Base-by-base conservation (phyloP, 2,888 invertebrate genomes). In the Dilophus febrilis region DNA sequence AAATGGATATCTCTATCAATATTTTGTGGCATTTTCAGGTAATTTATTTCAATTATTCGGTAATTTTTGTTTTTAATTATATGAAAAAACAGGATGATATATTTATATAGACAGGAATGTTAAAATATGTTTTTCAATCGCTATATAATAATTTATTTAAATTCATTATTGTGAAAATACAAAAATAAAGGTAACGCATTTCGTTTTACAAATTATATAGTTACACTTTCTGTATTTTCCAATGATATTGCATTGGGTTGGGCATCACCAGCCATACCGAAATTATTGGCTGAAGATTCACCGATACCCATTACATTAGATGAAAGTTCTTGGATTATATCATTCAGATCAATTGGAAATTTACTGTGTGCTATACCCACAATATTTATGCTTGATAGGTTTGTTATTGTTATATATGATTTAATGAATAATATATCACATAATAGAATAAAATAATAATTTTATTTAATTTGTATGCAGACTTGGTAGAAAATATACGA, bases 301-400 rank as follows among this genome's bases (percentile, higher is more conserved):
- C 66, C 67, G 14, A 70, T 72, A 46, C 58, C 60, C 35, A 68
- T 71, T 32, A 63, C 68, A 2, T 56, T 61, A 32, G 68, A 69
- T 46, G 67, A 74, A 58, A 70, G 72, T 49, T 72, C 73, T 26
- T 72, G 72, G 72, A 68, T 74, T 51, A 76, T 71, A 5, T 73
- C 75, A 18, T 64, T 77, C 38, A 73, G 72, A 57, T 66, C 75
- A 37, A 57, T 77, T 41, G 74, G 72, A 45, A 72, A 72, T 50
- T 71, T 74, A 31, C 64, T 68, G 27, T 75, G 75, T 35, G 73
- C 72, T 5, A 60, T 75, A n/a, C 58, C 72, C 3, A 73, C 73
- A 1, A 71, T 74, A 1, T 66, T 72, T 48, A 57, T 76, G 35
- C 72, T 74, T 28, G 75, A 77, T 58, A 40, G 31, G 40, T 40